Base-by-base conservation (phyloP, 2,888 invertebrate species). In the Nipponacmea schrenckii region DNA sequence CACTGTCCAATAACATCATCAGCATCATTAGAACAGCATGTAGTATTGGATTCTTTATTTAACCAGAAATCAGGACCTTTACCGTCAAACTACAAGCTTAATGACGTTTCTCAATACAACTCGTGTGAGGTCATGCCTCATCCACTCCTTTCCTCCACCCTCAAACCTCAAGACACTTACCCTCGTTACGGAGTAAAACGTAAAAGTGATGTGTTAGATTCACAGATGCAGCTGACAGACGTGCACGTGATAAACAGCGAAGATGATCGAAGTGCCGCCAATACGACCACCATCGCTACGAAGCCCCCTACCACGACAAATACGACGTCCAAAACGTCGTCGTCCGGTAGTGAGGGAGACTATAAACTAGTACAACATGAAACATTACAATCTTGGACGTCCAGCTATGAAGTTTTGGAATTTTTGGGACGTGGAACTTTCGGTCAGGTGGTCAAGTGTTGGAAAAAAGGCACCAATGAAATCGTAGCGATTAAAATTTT, bases 401-500 rank as follows among this genome's bases (percentile, higher is more conserved):
- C 88, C 79, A 95, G 97, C 91, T 98, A 94, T 90, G 93, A 97
- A 92, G 98, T 98, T 87, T 92, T 98, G 90, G 98, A 99, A 91
- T 99, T 99, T 91, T 93, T 99, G 88, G 99, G 99, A 83, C 94
- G 99, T 83, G 99, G 99, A 86, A 99, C 98, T 82, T 99, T 99
- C 91, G 98, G 98, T 80, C 93, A 94, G 90, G 99, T 99, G 88
- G 99, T 99, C 88, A 99, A 99, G 91, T 99, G 99, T 91, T 99
- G 99, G 98, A 99, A 99, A 91, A 98, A 98, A 90, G 98, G 98
- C 90, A 99, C 99, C 85, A 99, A 97, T 90, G 98, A 99, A 91
- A 98, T 99, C 89, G 98, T 99, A 86, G 99, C 99, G 89, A 99
- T 99, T 90, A 99, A 99, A 92, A 99, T 99, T 89, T 92, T 99